Evolutionary conservation across 2,888 invertebrate species (phyloP), one percentile per base, ranked within the genome.

Genomic region (Bursaphelenchus okinawaensis): DNA sequence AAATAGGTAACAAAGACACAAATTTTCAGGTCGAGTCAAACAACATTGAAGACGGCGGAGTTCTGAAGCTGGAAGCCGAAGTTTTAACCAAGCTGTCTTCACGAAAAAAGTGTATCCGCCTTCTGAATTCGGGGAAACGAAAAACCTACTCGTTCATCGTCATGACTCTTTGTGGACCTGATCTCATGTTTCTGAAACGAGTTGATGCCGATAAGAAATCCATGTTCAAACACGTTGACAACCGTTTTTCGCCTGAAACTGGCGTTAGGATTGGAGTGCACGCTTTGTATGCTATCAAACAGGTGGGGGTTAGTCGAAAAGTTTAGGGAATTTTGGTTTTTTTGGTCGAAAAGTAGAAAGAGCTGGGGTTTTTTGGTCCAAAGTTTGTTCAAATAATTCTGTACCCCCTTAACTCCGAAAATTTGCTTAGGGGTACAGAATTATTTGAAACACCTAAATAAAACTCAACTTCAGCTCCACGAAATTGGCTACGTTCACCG

Each of bases 91-190:
- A 61, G 23, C 62, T 69, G 7, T 20, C 29, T 16, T 29, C 50
- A n/a, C 56, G 69, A 19, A 62, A 61, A 27, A 27, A 67, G 24
- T 51, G 51, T 19, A 52, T 71, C n/a, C 58, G 69, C n/a, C 61
- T 69, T 7, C 28, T 70, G 16, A 31, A 59, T 9, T n/a, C 60
- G 12, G 60, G 60, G 4, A 59, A 59, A 24, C 31, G 60, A 22
- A 22, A 22, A 23, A 31, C 22, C 19, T 59, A n/a, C 19, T 40
- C 50, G 16, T 59, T 59, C 7, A 69, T 66, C 52, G 75, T 77
- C 7, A 77, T 79, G 74, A 75, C 78, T 7, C 67, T 79, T 22
- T 68, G 73, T 27, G 79, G 79, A n/a, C 73, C 74, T n/a, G 68
- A 68, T 57, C 66, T 79, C 31, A 59, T 59, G n/a, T 60, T 61